phyloP scores from a whole-genome alignment of 2,888 invertebrate species.

The Fragum whitleyi region DNA sequence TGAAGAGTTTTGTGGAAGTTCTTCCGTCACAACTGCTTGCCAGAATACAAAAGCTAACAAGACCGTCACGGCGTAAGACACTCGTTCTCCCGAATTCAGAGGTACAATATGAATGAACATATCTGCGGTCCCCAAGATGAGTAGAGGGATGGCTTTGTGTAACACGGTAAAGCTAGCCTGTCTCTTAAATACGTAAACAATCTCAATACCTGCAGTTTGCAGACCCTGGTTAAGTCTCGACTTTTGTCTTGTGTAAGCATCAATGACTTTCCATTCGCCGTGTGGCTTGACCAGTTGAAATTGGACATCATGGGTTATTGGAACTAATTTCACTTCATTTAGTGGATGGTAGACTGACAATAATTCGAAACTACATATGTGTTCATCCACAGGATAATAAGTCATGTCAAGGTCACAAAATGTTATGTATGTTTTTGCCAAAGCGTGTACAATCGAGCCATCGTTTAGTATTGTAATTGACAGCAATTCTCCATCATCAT shows the following conservation, averaged over 20 bases:
- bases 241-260: neutral
- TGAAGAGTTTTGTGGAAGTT: slow-evolving; percentile 11
- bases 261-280: slow-evolving; percentile 10
- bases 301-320: neutral
- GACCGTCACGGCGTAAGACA: slow-evolving; percentile 6
- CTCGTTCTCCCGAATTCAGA: slow-evolving; percentile 6
- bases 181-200: neutral
- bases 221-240: neutral
- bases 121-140: neutral
- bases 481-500: neutral
- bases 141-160: slow-evolving; percentile 4
- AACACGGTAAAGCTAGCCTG: neutral
- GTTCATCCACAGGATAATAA: slow-evolving; percentile 8
- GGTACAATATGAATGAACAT: slow-evolving; percentile 10
- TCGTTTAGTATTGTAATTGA: neutral
- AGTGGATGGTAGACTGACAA: neutral
- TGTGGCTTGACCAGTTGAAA: neutral
- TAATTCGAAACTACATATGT: slow-evolving; percentile 13
- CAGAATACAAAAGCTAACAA: slow-evolving; percentile 15
- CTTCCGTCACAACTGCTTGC: slow-evolving; percentile 17
- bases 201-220: neutral
- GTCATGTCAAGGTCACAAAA: slow-evolving; percentile 16
- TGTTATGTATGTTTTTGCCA: neutral
- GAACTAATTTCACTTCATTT: neutral
- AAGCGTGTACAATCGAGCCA: neutral